A percentile compares a stretch with the other conserved stretches of the same genome.
Evolutionary conservation across 2,113 vertebrate species (phyloP).

Genomic region (Chionodraco myersi): DNA sequence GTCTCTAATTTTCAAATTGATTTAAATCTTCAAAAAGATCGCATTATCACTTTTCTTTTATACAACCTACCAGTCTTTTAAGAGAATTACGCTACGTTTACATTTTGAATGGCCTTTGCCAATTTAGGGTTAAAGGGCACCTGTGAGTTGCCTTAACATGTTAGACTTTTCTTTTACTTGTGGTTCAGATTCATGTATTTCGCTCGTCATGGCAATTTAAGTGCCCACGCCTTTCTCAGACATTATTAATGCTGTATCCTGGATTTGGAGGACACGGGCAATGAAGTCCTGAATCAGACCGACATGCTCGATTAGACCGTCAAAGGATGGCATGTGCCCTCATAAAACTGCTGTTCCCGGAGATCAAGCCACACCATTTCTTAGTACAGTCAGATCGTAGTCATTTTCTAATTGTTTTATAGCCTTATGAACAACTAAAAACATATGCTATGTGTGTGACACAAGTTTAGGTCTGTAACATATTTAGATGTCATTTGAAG

Average conservation of each 20-base stretch:
- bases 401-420: not conserved
- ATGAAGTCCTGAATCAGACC: conserved; percentile 64
- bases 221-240: conserved; percentile 73
- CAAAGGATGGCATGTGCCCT: conserved; percentile 75
- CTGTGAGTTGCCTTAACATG: conserved; percentile 43
- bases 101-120: not conserved
- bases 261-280: conserved; percentile 72
- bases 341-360: conserved; percentile 55
- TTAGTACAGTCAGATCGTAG: conserved; percentile 23
- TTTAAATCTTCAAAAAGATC: not conserved
- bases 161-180: conserved; percentile 41
- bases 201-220: conserved; percentile 61
- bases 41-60: not conserved
- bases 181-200: conserved; percentile 50
- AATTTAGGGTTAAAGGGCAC: conserved; percentile 18
- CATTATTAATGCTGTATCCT: conserved; percentile 53
- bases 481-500: not conserved
- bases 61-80: not conserved
- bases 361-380: conserved; percentile 43
- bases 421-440: not conserved
- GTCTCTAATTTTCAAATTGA: not conserved
- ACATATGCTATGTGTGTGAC: not conserved
- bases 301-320: conserved; percentile 77
- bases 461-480: not conserved
- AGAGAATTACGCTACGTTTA: not conserved